These are phyloP conservation scores for Thinocorus orbignyianus DNA, from an alignment of 2,113 vertebrate genomes.

Conservation along the genomic window DNA sequence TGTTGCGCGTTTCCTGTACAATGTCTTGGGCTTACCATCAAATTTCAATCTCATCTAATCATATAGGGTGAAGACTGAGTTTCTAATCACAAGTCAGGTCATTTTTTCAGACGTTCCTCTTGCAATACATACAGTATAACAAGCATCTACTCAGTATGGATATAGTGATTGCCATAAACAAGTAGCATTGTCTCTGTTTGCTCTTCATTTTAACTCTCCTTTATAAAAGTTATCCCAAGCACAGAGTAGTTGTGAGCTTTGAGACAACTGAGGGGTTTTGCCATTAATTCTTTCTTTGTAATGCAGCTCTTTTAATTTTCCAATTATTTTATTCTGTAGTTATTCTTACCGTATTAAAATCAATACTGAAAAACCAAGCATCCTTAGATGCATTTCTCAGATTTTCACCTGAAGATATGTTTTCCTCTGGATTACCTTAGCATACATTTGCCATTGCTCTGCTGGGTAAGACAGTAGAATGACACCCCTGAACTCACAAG, in stretches of 20 bases:
- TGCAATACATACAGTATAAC: neutral
- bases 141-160: neutral
- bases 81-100: neutral
- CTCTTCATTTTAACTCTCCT: neutral
- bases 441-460: neutral
- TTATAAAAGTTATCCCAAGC: neutral
- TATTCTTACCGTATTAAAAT: neutral
- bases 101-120: neutral
- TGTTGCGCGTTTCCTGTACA: neutral
- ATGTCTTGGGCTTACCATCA: neutral
- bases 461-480: neutral
- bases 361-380: neutral
- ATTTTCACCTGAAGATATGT: neutral
- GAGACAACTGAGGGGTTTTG: neutral
- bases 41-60: neutral
- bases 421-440: neutral
- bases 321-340: neutral
- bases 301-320: neutral
- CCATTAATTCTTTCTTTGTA: neutral
- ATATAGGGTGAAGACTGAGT: neutral
- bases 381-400: neutral
- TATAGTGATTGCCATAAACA: neutral
- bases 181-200: neutral
- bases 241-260: neutral
- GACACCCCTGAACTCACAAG: neutral